Conservation (phyloP, 2,113 vertebrate species). For the Sander vitreus region DNA sequence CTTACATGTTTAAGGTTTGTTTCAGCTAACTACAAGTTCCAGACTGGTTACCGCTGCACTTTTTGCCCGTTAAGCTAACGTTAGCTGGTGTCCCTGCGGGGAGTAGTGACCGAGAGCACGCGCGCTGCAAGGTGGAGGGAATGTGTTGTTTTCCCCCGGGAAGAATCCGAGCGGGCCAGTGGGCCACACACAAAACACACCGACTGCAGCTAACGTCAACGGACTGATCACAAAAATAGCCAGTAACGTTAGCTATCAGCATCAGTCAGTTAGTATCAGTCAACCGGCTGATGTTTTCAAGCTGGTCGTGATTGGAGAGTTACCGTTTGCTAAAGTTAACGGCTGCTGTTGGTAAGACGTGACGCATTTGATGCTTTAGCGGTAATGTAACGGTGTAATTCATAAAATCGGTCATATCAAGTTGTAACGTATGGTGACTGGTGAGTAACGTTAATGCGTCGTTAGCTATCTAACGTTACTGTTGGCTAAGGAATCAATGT, state of each 20-base stretch:
- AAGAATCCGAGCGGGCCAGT: constrained; percentile 70
- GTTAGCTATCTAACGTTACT: not conserved
- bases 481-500: not conserved
- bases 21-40: not conserved
- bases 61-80: constrained; percentile 12
- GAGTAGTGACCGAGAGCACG: not conserved
- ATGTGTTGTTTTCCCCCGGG: constrained; percentile 60
- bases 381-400: not conserved
- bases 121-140: constrained; percentile 22
- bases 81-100: not conserved
- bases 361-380: not conserved
- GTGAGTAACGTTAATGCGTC: not conserved
- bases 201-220: constrained; percentile 3
- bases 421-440: not conserved
- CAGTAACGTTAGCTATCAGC: too few relatives aligned
- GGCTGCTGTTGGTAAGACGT: constrained; percentile 9
- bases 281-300: not conserved
- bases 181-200: constrained; percentile 43
- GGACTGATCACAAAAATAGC: not conserved
- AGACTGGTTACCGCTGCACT: not conserved
- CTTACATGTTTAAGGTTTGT: not conserved
- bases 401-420: not conserved
- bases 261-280: not conserved
- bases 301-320: not conserved
- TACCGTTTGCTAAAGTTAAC: constrained; percentile 1